Conservation (phyloP, 2,113 vertebrate species). For the Leptobrachium ailaonicum region DNA sequence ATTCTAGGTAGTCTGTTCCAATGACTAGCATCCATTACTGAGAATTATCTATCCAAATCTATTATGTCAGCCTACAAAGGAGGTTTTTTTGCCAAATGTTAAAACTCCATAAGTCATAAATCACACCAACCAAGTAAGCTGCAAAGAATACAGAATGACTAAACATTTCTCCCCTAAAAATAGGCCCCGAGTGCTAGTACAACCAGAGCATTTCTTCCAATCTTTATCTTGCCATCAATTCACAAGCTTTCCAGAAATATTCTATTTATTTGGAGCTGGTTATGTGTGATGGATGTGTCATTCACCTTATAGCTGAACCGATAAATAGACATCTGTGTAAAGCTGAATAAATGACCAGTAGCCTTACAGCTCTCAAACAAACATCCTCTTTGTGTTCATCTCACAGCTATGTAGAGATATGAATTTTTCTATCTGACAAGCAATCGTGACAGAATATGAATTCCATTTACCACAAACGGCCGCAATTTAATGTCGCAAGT, state of each 20-base stretch:
- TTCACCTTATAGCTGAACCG: constrained; percentile 56
- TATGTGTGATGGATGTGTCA: constrained; percentile 58
- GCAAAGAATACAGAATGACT: constrained; percentile 7
- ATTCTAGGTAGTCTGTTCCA: too few species aligned
- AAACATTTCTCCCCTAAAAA: not conserved
- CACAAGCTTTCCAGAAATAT: constrained; percentile 36
- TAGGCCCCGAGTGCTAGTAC: not conserved
- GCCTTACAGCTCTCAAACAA: constrained; percentile 45
- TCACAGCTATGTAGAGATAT: constrained; percentile 47
- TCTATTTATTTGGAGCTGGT: constrained; percentile 47
- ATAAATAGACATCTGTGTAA: constrained; percentile 62
- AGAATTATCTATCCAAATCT: not conserved
- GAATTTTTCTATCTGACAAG: constrained; percentile 23
- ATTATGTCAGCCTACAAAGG: constrained; percentile 13
- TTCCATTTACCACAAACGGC: constrained; percentile 40
- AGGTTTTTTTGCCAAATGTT: not conserved
- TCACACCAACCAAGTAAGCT: not conserved
- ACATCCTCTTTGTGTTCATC: constrained; percentile 53
- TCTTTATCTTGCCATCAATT: constrained; percentile 33
- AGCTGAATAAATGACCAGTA: constrained; percentile 38
- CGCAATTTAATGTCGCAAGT: constrained; percentile 39
- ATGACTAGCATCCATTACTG: too few species aligned
- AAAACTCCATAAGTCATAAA: not conserved
- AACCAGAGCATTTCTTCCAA: not conserved
- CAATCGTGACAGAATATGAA: constrained; percentile 23